Percentiles rank a stretch among this genome's conserved stretches.
These are phyloP conservation scores for human DNA, from an alignment of 2,113 vertebrate species.

Conservation along the genomic window DNA sequence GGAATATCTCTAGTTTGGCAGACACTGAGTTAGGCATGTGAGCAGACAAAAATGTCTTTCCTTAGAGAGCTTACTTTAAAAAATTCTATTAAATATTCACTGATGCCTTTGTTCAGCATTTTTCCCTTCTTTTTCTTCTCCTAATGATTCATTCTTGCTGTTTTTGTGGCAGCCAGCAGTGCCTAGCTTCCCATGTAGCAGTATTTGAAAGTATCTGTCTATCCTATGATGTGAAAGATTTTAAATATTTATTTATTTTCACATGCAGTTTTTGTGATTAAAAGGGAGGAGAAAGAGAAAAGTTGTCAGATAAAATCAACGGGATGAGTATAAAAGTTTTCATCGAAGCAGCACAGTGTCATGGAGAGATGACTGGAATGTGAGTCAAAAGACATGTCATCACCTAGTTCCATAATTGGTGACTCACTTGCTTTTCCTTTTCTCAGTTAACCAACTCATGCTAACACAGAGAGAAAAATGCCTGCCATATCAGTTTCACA, in stretches of 20 bases:
- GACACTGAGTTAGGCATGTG: not conserved
- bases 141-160: not conserved
- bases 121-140: not conserved
- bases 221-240: not conserved
- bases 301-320: not conserved
- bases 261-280: not conserved
- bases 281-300: not conserved
- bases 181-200: not conserved
- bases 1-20: not conserved
- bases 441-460: not conserved
- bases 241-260: not conserved
- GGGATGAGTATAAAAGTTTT: not conserved
- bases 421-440: slow-evolving; percentile 40
- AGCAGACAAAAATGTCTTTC: not conserved
- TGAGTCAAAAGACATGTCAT: slow-evolving; percentile 19
- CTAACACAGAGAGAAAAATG: not conserved
- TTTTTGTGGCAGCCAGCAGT: not conserved
- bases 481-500: not conserved
- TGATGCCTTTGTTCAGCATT: not conserved
- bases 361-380: not conserved
- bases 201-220: not conserved
- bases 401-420: not conserved
- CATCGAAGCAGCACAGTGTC: not conserved
- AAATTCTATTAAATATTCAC: not conserved
- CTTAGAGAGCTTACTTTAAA: not conserved